phyloP scores from a whole-genome alignment of 2,888 invertebrate species.

The Aleiodes testaceus region DNA sequence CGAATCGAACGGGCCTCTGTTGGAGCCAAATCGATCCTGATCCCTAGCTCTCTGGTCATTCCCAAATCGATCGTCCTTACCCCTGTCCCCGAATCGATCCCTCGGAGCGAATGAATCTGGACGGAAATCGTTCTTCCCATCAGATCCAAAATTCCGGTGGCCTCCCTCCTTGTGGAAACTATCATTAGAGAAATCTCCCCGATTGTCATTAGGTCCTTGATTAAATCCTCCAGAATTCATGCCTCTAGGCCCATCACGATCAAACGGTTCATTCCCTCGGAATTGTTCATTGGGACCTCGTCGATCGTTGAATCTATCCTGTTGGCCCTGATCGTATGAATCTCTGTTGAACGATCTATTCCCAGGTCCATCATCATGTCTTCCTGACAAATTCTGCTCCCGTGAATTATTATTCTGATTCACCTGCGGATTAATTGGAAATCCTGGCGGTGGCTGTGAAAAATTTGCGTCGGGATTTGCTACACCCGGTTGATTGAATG shows the following conservation, averaged over 20 bases:
- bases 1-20: constrained; percentile 34
- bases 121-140: constrained; percentile 45
- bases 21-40: constrained; percentile 41
- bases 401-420: constrained; percentile 38
- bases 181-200: constrained; percentile 49
- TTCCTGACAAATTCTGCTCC: constrained; percentile 36
- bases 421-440: constrained; percentile 22
- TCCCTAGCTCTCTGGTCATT: constrained; percentile 47
- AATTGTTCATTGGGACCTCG: constrained; percentile 52
- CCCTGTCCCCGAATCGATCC: constrained; percentile 36
- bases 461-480: constrained; percentile 39
- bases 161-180: constrained; percentile 44
- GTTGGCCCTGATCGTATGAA: constrained; percentile 40
- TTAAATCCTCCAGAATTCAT: constrained; percentile 17
- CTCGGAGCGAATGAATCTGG: constrained; percentile 42
- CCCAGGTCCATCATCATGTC: constrained; percentile 42
- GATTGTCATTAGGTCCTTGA: constrained; percentile 47
- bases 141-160: constrained; percentile 27
- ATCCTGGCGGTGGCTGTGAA: constrained; percentile 43
- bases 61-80: constrained; percentile 50
- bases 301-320: constrained; percentile 46
- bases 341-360: constrained; percentile 35
- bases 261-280: constrained; percentile 48
- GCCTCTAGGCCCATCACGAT: constrained; percentile 44
- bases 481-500: constrained; percentile 47